A percentile compares a stretch with the other conserved stretches of the same genome.
Evolutionary conservation across 2,888 invertebrate genomes (phyloP).

Genomic region (Taphrorychus bicolor): DNA sequence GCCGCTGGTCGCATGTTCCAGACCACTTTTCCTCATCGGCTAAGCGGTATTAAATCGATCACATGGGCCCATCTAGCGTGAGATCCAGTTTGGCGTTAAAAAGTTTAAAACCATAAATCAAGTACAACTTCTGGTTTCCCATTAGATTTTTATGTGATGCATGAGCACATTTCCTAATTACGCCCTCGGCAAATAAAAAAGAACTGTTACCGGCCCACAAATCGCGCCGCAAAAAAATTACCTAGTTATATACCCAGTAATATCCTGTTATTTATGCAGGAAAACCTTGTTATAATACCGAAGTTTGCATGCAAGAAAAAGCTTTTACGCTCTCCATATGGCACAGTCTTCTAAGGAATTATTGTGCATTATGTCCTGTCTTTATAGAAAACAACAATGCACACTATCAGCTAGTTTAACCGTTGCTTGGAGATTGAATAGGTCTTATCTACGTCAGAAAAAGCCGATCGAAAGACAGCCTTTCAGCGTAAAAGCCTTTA

Average conservation of each 20-base stretch:
- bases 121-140: neutral
- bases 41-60: constrained; percentile 12
- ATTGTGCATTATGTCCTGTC: neutral
- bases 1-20: constrained; percentile 24
- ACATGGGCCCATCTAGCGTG: constrained; percentile 18
- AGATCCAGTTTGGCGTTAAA: constrained; percentile 19
- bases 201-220: too few relatives aligned
- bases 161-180: neutral
- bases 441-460: neutral
- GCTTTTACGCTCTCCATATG: neutral
- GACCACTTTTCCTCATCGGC: constrained; percentile 18
- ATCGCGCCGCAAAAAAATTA: too few relatives aligned
- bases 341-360: neutral
- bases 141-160: neutral
- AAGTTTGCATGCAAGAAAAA: neutral
- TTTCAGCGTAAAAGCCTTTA: neutral
- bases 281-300: neutral
- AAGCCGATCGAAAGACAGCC: neutral
- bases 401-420: too few relatives aligned
- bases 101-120: constrained; percentile 3
- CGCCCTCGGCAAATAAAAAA: neutral
- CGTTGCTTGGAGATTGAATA: neutral
- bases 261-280: neutral
- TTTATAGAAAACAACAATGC: neutral
- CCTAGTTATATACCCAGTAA: neutral